Evolutionary conservation across 1,140 invertebrate species (phyloP).

Genomic region (Cherax destructor): DNA sequence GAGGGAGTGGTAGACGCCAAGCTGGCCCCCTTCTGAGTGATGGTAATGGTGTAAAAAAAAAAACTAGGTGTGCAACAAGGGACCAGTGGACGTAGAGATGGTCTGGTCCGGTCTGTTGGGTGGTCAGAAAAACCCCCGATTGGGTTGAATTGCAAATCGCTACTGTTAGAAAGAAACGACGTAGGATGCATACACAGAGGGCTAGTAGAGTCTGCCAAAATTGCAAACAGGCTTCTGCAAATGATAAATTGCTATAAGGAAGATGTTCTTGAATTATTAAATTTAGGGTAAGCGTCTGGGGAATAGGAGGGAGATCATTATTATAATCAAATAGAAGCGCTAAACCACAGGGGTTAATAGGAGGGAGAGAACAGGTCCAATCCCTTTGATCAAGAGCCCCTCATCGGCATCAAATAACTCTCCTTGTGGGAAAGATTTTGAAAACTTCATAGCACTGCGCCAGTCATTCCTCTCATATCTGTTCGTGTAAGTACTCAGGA

Average conservation of each 20-base stretch:
- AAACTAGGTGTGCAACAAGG: slow-evolving; percentile 49
- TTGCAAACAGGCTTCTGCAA: background rate
- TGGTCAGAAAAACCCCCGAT: background rate
- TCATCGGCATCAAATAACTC: no score
- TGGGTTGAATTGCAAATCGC: background rate
- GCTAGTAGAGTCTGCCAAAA: background rate
- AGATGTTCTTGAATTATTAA: background rate
- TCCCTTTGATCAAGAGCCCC: no score
- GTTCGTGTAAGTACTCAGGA: background rate
- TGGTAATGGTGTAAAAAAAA: slow-evolving; percentile 24
- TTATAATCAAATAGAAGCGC: no score
- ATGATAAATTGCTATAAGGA: background rate
- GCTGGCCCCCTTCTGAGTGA: slow-evolving; percentile 50
- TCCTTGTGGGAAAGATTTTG: background rate
- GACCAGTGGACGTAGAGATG: slow-evolving; percentile 25
- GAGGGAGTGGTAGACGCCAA: slow-evolving; percentile 44
- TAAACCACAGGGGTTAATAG: no score
- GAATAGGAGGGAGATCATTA: no score
- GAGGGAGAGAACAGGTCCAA: no score
- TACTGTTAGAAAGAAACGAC: background rate
- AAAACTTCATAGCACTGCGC: background rate
- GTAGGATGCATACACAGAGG: background rate
- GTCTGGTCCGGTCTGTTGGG: slow-evolving; percentile 13
- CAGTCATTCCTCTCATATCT: background rate
- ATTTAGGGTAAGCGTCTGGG: no score